Base-by-base conservation (phyloP, 2,888 invertebrate genomes). In the Apotomis turbidana region DNA sequence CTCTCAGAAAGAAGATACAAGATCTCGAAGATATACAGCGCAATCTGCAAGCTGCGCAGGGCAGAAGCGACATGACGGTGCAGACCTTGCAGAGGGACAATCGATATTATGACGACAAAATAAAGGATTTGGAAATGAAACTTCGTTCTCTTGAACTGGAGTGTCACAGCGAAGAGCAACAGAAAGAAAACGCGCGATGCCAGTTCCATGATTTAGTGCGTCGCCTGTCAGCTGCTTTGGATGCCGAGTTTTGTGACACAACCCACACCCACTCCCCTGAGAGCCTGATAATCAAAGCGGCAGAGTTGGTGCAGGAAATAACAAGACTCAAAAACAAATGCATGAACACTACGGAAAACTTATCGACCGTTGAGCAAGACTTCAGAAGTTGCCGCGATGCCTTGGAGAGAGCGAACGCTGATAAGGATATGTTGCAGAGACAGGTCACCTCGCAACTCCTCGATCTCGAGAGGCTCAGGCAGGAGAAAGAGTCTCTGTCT, bases 21-120 rank as follows among this genome's bases (percentile, higher is more conserved):
- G 96, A 97, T 75, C 90, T 97, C 55, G 97, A 97, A 83, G 97
- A 97, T 80, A 93, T 96, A 67, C 97, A 97, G 83, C 94, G 97
- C 60, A 95, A 94, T 79, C 91, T 97, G 13, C 96, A 96, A 78
- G 83, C 91, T 8, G 81, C 88, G 0, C 95, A 95, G 74, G 95
- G 95, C 1, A 91, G 96, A 76, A 94, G 93, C 75, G 97, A 97
- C 81, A 94, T 96, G 73, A 95, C 96, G 3, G 91, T 97, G 59
- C 96, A 97, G 82, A 95, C 96, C 0, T 87, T 97, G 64, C 96
- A 97, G 79, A 94, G 97, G 74, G 97, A 96, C 79, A 95, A 95
- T 76, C 95, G 95, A 38, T 91, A 92, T 77, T 95, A 96, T 78
- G 97, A 97, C 82, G 97, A 97, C 66, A 96, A 96, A 83, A 94